phyloP scores from a whole-genome alignment of 2,797 vertebrate genomes.

The Syncerus caffer region DNA sequence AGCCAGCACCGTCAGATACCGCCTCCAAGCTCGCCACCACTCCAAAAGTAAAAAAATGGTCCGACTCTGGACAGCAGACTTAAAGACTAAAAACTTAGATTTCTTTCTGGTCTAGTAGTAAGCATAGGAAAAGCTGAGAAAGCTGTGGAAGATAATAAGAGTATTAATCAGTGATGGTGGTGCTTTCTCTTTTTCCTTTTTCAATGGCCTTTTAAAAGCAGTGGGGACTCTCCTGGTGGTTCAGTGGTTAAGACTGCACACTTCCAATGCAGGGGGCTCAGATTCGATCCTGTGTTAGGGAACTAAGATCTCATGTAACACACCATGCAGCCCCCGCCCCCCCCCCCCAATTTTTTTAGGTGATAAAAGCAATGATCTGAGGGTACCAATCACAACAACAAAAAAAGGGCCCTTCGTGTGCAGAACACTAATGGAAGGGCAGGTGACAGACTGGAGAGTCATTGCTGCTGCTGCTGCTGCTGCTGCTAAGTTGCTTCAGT shows the following conservation, averaged over 20 bases:
- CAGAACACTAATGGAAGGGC: neutral
- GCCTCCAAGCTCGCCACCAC: neutral
- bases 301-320: neutral
- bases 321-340: neutral
- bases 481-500: too few species aligned
- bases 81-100: neutral
- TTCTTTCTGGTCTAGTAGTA: neutral
- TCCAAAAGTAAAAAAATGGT: neutral
- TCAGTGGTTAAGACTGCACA: neutral
- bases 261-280: neutral
- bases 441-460: neutral
- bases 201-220: conserved; percentile 10
- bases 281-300: neutral
- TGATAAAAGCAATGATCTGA: neutral
- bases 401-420: neutral
- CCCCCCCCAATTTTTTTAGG: neutral
- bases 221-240: neutral
- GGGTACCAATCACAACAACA: neutral
- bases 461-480: neutral
- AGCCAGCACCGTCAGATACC: neutral
- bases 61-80: neutral
- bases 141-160: neutral
- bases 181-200: neutral
- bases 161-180: neutral
- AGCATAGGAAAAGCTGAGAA: neutral